These are phyloP conservation scores for Epizoanthus fatuus DNA, from an alignment of 92 coral and sea anemone species.

Conservation along the genomic window DNA sequence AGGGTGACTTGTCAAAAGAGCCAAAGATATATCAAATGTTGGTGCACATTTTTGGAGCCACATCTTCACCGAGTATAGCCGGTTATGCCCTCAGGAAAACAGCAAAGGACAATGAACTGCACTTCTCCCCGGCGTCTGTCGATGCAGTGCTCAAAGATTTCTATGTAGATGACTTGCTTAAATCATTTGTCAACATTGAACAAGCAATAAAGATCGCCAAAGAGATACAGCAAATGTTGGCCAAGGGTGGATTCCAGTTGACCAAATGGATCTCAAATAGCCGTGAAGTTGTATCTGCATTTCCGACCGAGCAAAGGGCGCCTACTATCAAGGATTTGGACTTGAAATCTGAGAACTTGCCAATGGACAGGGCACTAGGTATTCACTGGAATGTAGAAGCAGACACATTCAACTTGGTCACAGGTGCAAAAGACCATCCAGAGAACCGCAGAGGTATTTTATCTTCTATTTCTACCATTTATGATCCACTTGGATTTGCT, in stretches of 20 bases:
- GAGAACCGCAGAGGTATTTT: slow-evolving; percentile 73
- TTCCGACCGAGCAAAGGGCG: slow-evolving; percentile 65
- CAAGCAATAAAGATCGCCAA: not conserved
- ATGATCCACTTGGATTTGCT: slow-evolving; percentile 75
- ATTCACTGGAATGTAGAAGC: slow-evolving; percentile 69
- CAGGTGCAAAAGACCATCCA: slow-evolving; percentile 51
- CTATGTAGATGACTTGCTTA: slow-evolving; percentile 41
- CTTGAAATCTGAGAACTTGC: slow-evolving; percentile 52
- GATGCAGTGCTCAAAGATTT: slow-evolving; percentile 39
- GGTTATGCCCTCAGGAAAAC: slow-evolving; percentile 30
- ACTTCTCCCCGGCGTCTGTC: slow-evolving; percentile 10
- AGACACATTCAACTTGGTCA: slow-evolving; percentile 53
- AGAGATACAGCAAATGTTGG: slow-evolving; percentile 35
- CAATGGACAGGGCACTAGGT: slow-evolving; percentile 72
- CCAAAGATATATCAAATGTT: slow-evolving; percentile 58
- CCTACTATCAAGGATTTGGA: slow-evolving; percentile 54
- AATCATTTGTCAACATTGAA: slow-evolving; percentile 4
- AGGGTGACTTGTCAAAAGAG: slow-evolving; percentile 55
- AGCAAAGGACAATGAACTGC: slow-evolving; percentile 27
- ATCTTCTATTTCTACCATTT: slow-evolving; percentile 73
- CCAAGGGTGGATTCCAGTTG: slow-evolving; percentile 76
- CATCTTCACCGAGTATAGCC: slow-evolving; percentile 29
- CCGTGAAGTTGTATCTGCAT: slow-evolving; percentile 65
- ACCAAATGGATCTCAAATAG: slow-evolving; percentile 78
- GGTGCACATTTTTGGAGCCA: slow-evolving; percentile 36